Base-by-base conservation (phyloP, 2,888 invertebrate genomes). In the Escarpia spicata region DNA sequence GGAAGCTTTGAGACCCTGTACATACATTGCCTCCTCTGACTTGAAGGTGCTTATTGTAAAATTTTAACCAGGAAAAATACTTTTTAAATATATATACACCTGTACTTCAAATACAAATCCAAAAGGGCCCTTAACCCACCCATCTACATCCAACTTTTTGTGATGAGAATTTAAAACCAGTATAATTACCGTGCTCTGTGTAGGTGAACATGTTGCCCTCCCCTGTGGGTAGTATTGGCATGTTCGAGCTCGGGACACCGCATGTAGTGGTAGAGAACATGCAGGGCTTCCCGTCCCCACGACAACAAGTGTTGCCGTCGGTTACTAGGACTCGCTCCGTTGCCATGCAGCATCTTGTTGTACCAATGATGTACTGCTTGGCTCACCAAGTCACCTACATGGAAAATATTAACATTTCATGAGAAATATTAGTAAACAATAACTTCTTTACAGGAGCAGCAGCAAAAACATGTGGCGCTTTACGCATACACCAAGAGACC, bases 261-360 rank as follows among this genome's bases (percentile, higher is more conserved):
- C 98, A 98, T 98, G 96, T 98, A 98, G 96, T 98, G 98, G 96
- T 98, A 98, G 2, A 98, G 97, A 0, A 98, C 98, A 92, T 98
- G 97, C 91, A 98, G 97, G 0, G 98, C 98, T 90, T 97, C 75
- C 26, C 75, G 26, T 75, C 75, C 75, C 75, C 75, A 75, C 26
- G 90, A 58, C 91, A 90, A 43, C 43, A 60, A 12, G 19, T 43
- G 31, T 43, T 91, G 44, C 44, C 44, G 37, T 43, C 92, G 43
- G 75, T 58, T 43, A 90, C 92, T 58, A n/a, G 45, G 26, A 31
- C 43, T 45, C n/a, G 44, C 19, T 19, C 58, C 58, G 60, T 44
- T 91, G 75, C 37, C 58, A 1, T 43, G 90, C 3, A 45, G 3
- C 3, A 92, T 44, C 92, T 93, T 92, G 90, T 94, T 94, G 92